phyloP scores from a whole-genome alignment of 2,888 invertebrate genomes.

The Hemicrepidius hirtus region DNA sequence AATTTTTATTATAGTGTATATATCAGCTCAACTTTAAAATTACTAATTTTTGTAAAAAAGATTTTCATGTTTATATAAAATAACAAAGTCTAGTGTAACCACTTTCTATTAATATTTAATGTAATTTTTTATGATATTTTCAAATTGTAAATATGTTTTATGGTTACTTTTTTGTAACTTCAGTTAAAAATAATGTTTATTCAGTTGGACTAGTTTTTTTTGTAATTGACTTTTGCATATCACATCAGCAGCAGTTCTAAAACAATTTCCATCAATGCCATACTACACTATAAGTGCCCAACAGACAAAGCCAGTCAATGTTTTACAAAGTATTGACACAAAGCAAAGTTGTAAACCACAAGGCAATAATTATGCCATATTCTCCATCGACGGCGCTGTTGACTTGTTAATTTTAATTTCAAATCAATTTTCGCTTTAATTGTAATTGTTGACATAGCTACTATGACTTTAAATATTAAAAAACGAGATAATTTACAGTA shows the following conservation, averaged over 20 bases:
- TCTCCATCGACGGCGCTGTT: no score
- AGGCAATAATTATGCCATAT: no score
- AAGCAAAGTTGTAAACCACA: no score
- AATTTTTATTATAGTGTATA: constrained; percentile 32
- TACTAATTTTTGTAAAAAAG: constrained; percentile 43
- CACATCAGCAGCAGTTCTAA: constrained; percentile 5
- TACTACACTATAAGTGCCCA: neutral
- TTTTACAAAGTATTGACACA: no score
- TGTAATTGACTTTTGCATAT: neutral
- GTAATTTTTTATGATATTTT: constrained; percentile 30
- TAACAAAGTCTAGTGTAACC: constrained; percentile 17
- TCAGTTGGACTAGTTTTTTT: constrained; percentile 21
- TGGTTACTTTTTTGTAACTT: constrained; percentile 31
- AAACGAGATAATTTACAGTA: no score
- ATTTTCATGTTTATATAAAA: constrained; percentile 44
- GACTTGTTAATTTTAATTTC: no score
- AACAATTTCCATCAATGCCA: neutral
- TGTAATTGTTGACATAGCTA: no score
- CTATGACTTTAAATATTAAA: no score
- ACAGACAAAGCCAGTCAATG: no score
- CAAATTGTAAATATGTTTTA: constrained; percentile 24
- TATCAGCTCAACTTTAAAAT: constrained; percentile 36
- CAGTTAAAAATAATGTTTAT: constrained; percentile 20
- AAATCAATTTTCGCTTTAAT: no score
- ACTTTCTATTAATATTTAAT: constrained; percentile 30